Base-by-base conservation (phyloP, 2,888 invertebrate species). In the Leptinotarsa tumamoca region DNA sequence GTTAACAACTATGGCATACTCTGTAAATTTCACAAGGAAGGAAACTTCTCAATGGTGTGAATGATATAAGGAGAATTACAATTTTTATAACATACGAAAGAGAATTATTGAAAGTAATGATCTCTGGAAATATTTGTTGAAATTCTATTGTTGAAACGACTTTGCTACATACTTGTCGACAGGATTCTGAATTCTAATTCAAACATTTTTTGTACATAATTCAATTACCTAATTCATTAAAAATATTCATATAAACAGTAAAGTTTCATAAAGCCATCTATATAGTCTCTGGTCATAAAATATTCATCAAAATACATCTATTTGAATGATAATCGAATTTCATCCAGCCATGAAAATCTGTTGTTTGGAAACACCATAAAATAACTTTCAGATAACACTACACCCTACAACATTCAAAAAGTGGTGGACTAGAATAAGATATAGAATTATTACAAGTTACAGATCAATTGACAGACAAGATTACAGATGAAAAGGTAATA, bases 351-450 rank as follows among this genome's bases (percentile, higher is more conserved):
- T 66, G 52, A 68, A 27, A 73, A 68, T 67, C 51, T 63, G n/a
- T 63, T 63, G 63, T 63, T 63, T 63, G 63, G 43, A 63, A 43
- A 67, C 51, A 51, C 51, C 51, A 52, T 68, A 68, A 80, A 81
- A 75, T 72, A 23, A 79, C 77, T 70, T 72, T 69, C 69, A 67
- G 68, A 72, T 67, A 73, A 77, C 74, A 79, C 79, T 79, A 79
- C 78, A 78, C 76, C 61, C 82, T 82, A 83, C 82, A 79, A 83
- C 83, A 83, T 82, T 81, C 79, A 83, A 82, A 83, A 82, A 80
- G 82, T 83, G 82, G 82, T 78, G 82, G 83, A 83, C 82, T 83
- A 82, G 78, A 76, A 76, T 78, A 77, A 80, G 78, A 77, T 81
- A 81, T 78, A 82, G 80, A 78, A 77, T 80, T 80, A 49, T 79